These are phyloP conservation scores for Drosophila pseudoobscura DNA, from an alignment of 1,140 invertebrate genomes.

Conservation along the genomic window DNA sequence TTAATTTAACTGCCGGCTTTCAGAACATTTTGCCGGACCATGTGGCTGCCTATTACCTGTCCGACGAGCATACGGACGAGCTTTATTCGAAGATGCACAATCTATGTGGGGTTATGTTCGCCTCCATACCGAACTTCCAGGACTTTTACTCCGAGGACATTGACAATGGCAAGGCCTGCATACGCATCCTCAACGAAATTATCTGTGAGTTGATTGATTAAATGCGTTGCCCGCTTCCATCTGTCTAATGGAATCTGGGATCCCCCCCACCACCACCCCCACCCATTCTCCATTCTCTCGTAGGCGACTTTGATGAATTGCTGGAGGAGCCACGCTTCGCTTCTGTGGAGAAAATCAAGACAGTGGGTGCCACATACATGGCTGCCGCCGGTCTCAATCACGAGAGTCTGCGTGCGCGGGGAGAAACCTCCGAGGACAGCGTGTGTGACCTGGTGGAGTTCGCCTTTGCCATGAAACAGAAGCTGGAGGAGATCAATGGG, in stretches of 20 bases:
- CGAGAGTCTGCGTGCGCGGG: slow-evolving; percentile 86
- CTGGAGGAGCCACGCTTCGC: slow-evolving; percentile 94
- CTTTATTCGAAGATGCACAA: slow-evolving; percentile 96
- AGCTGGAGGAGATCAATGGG: slow-evolving; percentile 95
- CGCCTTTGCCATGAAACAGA: slow-evolving; percentile 94
- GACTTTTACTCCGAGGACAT: slow-evolving; percentile 99
- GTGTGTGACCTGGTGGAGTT: slow-evolving; percentile 96
- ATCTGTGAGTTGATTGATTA: slow-evolving; percentile 86
- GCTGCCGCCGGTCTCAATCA: slow-evolving; percentile 98
- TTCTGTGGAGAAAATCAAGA: slow-evolving; percentile 99
- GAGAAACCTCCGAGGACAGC: slow-evolving; percentile 88
- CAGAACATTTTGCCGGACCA: slow-evolving; percentile 97
- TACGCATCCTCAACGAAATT: slow-evolving; percentile 98
- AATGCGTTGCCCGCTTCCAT: slow-evolving; percentile 18
- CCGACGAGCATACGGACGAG: slow-evolving; percentile 90
- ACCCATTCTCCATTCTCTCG: background rate
- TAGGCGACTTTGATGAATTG: slow-evolving; percentile 94
- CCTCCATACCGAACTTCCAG: slow-evolving; percentile 98
- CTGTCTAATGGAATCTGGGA: slow-evolving; percentile 32
- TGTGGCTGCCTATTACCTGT: slow-evolving; percentile 96
- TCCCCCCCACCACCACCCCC: background rate
- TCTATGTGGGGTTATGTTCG: slow-evolving; percentile 98
- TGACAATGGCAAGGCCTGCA: slow-evolving; percentile 98
- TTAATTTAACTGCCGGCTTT: slow-evolving; percentile 61
- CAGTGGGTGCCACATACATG: slow-evolving; percentile 98